Conservation (phyloP, 1,140 invertebrate species). For the Pseudomyrmex pallidus region DNA sequence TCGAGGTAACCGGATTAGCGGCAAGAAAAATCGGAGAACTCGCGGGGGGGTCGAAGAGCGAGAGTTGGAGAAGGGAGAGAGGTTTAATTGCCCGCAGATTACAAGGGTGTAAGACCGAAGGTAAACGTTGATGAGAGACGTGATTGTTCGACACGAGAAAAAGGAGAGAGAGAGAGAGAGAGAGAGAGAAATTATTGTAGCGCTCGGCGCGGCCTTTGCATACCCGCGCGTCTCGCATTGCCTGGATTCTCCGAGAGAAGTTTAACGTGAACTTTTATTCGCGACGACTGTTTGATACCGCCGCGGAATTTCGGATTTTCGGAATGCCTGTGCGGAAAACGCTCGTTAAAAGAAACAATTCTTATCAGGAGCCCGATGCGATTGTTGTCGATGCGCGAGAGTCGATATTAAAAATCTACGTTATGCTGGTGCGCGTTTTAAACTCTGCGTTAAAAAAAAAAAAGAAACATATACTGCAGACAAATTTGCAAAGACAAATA, state of each 20-base stretch:
- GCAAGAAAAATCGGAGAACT: constrained; percentile 56
- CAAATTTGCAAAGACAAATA: too few species aligned
- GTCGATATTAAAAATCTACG: background rate
- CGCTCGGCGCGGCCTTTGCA: constrained; percentile 15
- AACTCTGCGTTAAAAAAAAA: too few species aligned
- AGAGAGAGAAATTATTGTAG: background rate
- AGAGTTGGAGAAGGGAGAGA: background rate
- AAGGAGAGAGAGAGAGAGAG: background rate
- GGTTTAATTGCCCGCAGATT: constrained; percentile 41
- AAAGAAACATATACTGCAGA: too few species aligned
- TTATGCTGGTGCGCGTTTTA: background rate
- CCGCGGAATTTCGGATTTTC: background rate
- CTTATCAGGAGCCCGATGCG: background rate
- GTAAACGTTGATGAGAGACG: constrained; percentile 53
- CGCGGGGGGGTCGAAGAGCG: background rate
- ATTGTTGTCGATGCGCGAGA: background rate
- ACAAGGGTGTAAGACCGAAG: constrained; percentile 50
- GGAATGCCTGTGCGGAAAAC: background rate
- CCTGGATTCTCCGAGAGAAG: background rate
- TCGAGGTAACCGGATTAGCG: constrained; percentile 72
- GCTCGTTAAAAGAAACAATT: background rate
- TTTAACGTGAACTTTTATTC: constrained; percentile 35
- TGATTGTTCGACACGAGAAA: constrained; percentile 21
- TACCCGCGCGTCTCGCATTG: constrained; percentile 3
- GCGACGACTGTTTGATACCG: background rate